These are phyloP conservation scores for Anthoscopus minutus DNA, from an alignment of 2,113 vertebrate genomes.

Conservation along the genomic window DNA sequence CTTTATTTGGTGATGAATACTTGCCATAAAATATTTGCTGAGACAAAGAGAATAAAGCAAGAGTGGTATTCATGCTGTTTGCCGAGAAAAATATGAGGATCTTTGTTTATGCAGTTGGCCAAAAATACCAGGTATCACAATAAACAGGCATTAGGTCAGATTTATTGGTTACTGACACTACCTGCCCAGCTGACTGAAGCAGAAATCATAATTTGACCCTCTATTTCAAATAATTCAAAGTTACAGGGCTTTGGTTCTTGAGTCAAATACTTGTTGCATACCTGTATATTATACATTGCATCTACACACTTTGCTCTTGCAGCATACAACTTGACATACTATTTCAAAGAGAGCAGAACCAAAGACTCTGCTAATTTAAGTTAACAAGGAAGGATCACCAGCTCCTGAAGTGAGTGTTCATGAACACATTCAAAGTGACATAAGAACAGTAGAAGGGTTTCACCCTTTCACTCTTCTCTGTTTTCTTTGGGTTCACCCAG, in stretches of 20 bases:
- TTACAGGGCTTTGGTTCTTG: neutral
- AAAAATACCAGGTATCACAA: slow-evolving; percentile 5
- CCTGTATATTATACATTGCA: neutral
- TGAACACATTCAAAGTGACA: neutral
- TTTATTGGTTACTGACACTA: neutral
- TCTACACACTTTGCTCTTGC: neutral
- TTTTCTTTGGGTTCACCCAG: neutral
- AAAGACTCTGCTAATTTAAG: neutral
- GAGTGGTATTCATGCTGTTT: neutral
- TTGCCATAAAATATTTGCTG: neutral
- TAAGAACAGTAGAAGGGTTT: neutral
- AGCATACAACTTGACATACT: neutral
- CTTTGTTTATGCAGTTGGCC: neutral
- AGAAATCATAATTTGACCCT: neutral
- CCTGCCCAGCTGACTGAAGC: neutral
- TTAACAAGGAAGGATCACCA: neutral
- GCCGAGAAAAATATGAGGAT: slow-evolving; percentile 12
- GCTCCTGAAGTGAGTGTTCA: neutral
- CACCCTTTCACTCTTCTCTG: neutral
- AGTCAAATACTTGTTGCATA: neutral
- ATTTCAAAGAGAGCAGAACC: neutral
- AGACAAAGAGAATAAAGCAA: neutral
- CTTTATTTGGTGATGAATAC: slow-evolving; percentile 1
- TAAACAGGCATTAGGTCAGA: neutral
- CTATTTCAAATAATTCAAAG: neutral